Evolutionary conservation across 1,140 invertebrate genomes (phyloP).

Genomic region (Papilio xuthus): DNA sequence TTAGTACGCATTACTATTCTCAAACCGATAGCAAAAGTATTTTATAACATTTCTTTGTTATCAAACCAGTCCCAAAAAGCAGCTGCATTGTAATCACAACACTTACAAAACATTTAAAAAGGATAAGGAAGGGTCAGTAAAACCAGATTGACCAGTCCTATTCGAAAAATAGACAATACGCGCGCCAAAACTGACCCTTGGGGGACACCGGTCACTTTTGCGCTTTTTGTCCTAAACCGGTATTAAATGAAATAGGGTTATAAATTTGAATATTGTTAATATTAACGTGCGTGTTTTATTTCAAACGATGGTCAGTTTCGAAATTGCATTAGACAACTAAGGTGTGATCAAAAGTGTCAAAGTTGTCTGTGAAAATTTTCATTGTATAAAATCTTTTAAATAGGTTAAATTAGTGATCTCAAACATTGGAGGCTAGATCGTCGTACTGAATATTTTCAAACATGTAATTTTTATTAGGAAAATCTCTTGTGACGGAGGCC

Average conservation of each 20-base stretch:
- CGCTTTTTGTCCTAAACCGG: conserved; percentile 68
- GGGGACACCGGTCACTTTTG: conserved; percentile 73
- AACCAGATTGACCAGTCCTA: conserved; percentile 78
- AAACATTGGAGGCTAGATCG: background rate
- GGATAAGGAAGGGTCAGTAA: conserved; percentile 76
- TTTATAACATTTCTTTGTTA: conserved; percentile 50
- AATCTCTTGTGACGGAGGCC: too few relatives aligned
- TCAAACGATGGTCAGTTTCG: conserved; percentile 67
- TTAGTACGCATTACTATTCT: background rate
- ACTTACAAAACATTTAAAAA: conserved; percentile 58
- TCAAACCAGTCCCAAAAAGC: conserved; percentile 56
- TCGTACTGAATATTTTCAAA: background rate
- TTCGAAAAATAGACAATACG: conserved; percentile 74
- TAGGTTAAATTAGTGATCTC: background rate
- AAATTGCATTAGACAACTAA: conserved; percentile 53
- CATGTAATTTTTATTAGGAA: background rate
- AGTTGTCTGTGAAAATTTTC: conserved; percentile 40
- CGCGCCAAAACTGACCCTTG: conserved; percentile 69
- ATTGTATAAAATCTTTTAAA: background rate
- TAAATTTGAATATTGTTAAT: conserved; percentile 61
- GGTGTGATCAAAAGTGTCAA: conserved; percentile 48
- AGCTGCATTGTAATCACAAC: conserved; percentile 64
- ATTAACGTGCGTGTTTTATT: conserved; percentile 51
- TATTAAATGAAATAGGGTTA: conserved; percentile 66
- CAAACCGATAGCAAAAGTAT: background rate